Base-by-base conservation (phyloP, 1,140 invertebrate genomes). In the Drosophila grimshawi region DNA sequence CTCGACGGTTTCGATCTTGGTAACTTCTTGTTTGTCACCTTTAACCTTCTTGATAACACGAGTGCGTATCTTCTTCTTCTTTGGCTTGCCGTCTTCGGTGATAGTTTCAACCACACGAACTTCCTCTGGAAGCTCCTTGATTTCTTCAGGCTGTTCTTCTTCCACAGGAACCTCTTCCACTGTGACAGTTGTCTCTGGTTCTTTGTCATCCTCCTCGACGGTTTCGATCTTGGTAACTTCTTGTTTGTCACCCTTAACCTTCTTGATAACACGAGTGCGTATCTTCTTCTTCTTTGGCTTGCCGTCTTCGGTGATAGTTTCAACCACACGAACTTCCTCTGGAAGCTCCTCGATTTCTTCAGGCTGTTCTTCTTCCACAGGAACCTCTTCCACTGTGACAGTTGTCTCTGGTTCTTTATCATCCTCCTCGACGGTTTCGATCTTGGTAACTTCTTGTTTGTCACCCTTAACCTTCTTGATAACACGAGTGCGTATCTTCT, bases 1-100 rank as follows among this genome's bases (percentile, higher is more conserved):
- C 80, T 93, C 91, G n/a, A 92, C 75, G 1, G 91, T 80, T 71
- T 61, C 48, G 57, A 90, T 73, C 75, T 88, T 80, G 4, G 76
- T 46, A 11, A 46, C 45, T 19, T 46, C 45, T 46, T 46, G 45
- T 19, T 46, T 46, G 11, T 46, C 45, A 46, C 45, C 45, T 11
- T 46, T 46, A 27, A 46, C 45, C 45, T 46, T 46, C 11, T 46
- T 46, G 45, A 46, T 46, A 46, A 46, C 11, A 46, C 45, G 45
- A 19, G 45, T 46, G 45, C 45, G 45, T 46, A 46, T 46, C 45
- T 46, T 46, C 45, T 46, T 46, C 45, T 48, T 48, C 33, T 48
- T 48, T 2, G 46, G 46, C 46, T 48, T 48, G 46, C 46, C 46
- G 46, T 48, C 46, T 48, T 48, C 46, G 46, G 46, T 29, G 5